Evolutionary conservation across 2,797 vertebrate genomes (phyloP).

Genomic region (Scomberomorus guttatus): DNA sequence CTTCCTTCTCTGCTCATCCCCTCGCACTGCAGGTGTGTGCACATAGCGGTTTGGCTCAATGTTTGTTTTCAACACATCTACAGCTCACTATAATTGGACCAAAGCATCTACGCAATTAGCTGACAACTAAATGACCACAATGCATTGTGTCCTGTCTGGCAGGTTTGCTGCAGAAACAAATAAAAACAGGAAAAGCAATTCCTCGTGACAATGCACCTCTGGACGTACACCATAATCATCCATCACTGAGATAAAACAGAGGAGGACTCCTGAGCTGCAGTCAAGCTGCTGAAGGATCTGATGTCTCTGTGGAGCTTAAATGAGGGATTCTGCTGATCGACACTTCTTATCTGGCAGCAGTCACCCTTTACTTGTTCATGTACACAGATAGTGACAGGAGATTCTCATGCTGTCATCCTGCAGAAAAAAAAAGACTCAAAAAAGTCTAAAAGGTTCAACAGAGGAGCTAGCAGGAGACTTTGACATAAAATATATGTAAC

Average conservation of each 20-base stretch:
- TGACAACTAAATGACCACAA: background rate
- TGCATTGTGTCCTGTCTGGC: background rate
- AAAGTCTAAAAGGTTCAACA: too few species aligned
- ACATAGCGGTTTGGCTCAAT: background rate
- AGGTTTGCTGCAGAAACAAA: constrained; percentile 10
- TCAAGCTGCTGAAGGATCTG: too few species aligned
- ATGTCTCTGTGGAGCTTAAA: too few species aligned
- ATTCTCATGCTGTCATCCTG: background rate
- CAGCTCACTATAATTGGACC: background rate
- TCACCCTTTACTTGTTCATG: constrained; percentile 3
- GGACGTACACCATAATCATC: background rate
- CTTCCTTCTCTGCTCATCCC: constrained; percentile 21
- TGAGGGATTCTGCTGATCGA: background rate
- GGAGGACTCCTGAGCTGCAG: background rate
- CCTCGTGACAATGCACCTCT: background rate
- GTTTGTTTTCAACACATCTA: constrained; percentile 32
- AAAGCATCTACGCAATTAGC: background rate
- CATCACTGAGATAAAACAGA: constrained; percentile 8
- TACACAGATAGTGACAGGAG: background rate
- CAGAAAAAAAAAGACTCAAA: too few species aligned
- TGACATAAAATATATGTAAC: background rate
- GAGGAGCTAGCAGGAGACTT: too few species aligned
- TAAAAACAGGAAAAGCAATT: background rate
- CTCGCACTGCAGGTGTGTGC: constrained; percentile 32
- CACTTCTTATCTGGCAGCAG: background rate